Conservation (phyloP, 2,888 invertebrate genomes). For the Polyommatus icarus region DNA sequence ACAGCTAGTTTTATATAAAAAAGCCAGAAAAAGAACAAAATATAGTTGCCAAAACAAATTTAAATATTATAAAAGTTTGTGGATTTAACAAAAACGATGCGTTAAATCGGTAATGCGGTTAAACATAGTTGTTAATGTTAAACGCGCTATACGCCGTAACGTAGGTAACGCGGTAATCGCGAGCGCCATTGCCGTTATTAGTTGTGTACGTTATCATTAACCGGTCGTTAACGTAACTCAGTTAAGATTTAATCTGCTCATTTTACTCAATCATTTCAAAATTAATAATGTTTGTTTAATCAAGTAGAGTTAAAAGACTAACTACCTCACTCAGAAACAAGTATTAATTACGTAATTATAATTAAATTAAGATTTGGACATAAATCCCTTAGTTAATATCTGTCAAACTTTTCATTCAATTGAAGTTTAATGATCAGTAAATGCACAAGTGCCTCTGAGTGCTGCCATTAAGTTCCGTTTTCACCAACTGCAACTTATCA, state of each 20-base stretch:
- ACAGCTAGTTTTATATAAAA: too few relatives aligned
- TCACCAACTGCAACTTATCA: too few relatives aligned
- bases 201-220: constrained; percentile 23
- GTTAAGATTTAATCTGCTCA: constrained; percentile 28
- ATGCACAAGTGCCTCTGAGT: too few relatives aligned
- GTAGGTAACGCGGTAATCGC: background rate
- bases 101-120: background rate
- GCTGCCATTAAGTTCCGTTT: too few relatives aligned
- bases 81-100: background rate
- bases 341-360: too few relatives aligned
- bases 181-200: constrained; percentile 19
- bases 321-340: too few relatives aligned
- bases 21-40: too few relatives aligned
- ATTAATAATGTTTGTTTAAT: background rate
- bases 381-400: too few relatives aligned
- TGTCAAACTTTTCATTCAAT: too few relatives aligned
- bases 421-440: too few relatives aligned
- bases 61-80: background rate
- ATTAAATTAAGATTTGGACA: too few relatives aligned
- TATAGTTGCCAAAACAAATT: background rate
- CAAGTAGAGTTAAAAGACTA: background rate
- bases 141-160: background rate
- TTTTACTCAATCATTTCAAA: constrained; percentile 16
- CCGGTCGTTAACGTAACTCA: constrained; percentile 19
- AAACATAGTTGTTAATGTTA: constrained; percentile 11